Evolutionary conservation across 2,888 invertebrate species (phyloP).

Genomic region (Margaritifera margaritifera): DNA sequence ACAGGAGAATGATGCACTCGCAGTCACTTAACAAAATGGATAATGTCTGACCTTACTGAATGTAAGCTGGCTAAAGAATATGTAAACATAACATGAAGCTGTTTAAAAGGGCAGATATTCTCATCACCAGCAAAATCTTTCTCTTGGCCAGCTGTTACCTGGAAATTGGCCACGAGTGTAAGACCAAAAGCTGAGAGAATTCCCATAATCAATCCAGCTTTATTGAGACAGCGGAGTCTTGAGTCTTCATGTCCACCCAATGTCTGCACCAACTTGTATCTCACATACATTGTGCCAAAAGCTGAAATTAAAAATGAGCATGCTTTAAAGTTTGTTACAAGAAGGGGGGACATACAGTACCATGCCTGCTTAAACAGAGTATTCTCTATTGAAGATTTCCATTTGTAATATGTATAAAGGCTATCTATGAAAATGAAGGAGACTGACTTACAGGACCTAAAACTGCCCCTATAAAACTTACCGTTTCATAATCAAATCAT

Average conservation of each 20-base stretch:
- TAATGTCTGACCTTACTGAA: too few species aligned
- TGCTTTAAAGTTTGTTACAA: not conserved
- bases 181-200: slow-evolving; percentile 79
- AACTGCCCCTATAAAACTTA: too few species aligned
- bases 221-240: slow-evolving; percentile 74
- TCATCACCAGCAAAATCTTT: not conserved
- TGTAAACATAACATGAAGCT: not conserved
- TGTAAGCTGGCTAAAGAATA: too few species aligned
- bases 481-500: too few species aligned
- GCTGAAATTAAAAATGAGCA: slow-evolving; percentile 75
- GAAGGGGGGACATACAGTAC: not conserved
- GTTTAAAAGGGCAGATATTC: not conserved
- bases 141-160: slow-evolving; percentile 67
- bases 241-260: slow-evolving; percentile 54
- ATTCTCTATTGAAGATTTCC: not conserved
- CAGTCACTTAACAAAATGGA: too few species aligned
- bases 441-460: not conserved
- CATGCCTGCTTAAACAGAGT: not conserved
- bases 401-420: not conserved
- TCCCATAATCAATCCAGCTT: slow-evolving; percentile 78
- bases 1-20: not conserved
- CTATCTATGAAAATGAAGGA: not conserved
- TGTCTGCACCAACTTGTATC: slow-evolving; percentile 79
- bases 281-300: slow-evolving; percentile 80
- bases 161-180: slow-evolving; percentile 83